Percentiles rank a stretch among this genome's conserved stretches.
Evolutionary conservation across 2,113 vertebrate genomes (phyloP).

Genomic region (Hiodon alosoides): DNA sequence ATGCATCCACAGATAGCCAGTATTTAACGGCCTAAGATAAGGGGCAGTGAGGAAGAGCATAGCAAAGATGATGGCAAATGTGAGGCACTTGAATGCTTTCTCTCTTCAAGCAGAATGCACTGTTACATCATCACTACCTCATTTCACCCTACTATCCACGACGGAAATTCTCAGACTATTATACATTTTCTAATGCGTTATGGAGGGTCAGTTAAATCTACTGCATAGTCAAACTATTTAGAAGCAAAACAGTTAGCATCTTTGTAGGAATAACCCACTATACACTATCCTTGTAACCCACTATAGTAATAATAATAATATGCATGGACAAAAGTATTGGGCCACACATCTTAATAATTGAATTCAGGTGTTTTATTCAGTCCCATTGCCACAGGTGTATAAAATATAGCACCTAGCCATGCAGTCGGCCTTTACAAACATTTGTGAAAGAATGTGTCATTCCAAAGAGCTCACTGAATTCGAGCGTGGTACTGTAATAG

Average conservation of each 20-base stretch:
- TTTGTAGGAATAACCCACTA: neutral
- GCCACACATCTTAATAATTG: no score
- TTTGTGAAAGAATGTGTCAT: no score
- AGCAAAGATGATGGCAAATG: neutral
- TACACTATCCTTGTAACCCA: no score
- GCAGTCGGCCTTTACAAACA: no score
- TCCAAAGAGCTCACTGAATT: no score
- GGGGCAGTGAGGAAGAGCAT: neutral
- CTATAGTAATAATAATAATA: no score
- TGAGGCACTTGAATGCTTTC: constrained; percentile 9
- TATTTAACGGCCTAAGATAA: neutral
- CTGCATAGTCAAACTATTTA: neutral
- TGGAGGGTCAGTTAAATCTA: neutral
- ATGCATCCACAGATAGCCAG: neutral
- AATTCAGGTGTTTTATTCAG: no score
- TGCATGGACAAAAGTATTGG: neutral
- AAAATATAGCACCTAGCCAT: no score
- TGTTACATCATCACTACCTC: neutral
- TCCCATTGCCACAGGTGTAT: no score
- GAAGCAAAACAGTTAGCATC: neutral
- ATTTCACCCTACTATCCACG: neutral
- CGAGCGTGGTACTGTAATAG: no score
- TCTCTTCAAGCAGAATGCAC: constrained; percentile 1
- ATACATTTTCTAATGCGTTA: neutral
- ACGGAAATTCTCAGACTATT: neutral